Base-by-base conservation (phyloP, 2,113 vertebrate species). In the Upupa epops region DNA sequence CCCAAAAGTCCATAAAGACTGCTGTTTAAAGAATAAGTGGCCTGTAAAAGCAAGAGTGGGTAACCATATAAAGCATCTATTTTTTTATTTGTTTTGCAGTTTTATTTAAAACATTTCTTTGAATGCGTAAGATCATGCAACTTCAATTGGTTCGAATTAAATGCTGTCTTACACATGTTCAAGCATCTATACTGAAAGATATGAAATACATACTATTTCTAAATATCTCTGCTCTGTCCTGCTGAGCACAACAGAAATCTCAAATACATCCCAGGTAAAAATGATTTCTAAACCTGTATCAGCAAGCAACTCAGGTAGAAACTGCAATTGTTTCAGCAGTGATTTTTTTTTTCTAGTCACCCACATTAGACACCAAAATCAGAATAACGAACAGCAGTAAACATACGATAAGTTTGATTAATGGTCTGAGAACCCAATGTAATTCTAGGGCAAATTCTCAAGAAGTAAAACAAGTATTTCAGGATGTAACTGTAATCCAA, bases 281-380 rank as follows among this genome's bases (percentile, higher is more conserved):
- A 37, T 28, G 16, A 52, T 29, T 85, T 73, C 68, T 37, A 80
- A 84, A 56, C 9, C 11, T n/a, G 56, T 66, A 71, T n/a, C 36
- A 22, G 34, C 21, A 22, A 89, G 34, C n/a, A 74, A 34, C 11
- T 74, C 65, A 46, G 34, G 31, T n/a, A 71, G 64, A 42, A 88
- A 40, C 31, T 88, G 72, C 76, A 77, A 69, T 71, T 86, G 64
- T 60, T 94, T 88, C 65, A 90, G 42, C 19, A 51, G 12, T 14
- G 11, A 24, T 48, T 59, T 76, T 20, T 32, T 52, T 58, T 52
- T 52, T 42, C 60, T 63, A 74, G 20, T 18, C 76, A 86, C 60
- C 54, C 68, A 86, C 58, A 42, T 52, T 60, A 75, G 26, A 79
- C 19, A 79, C 19, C 46, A 74, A 90, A 95, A 83, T 1, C 52